phyloP scores from a whole-genome alignment of 2,888 invertebrate genomes.

The Abrostola triplasia region DNA sequence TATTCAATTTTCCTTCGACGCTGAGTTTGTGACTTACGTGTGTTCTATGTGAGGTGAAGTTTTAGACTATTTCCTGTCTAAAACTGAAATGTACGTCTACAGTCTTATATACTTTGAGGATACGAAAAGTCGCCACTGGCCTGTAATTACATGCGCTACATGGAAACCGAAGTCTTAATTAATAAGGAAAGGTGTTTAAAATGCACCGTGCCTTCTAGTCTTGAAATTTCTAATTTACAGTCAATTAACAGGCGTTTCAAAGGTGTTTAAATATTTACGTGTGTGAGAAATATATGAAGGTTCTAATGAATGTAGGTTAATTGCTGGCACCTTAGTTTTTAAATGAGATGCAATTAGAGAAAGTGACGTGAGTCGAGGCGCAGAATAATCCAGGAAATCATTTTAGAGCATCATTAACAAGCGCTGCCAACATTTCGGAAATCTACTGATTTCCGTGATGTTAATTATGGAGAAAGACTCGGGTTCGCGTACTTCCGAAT shows the following conservation, averaged over 20 bases:
- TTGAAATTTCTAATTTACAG: slow-evolving; percentile 50
- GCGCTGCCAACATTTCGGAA: slow-evolving; percentile 34
- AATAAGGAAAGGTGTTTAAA: slow-evolving; percentile 40
- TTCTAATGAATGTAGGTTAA: slow-evolving; percentile 75
- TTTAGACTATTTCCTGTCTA: neutral
- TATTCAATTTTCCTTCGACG: slow-evolving; percentile 7
- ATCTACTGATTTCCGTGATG: neutral
- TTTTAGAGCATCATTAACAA: slow-evolving; percentile 64
- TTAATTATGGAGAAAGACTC: neutral
- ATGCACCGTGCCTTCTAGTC: slow-evolving; percentile 39
- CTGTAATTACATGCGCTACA: slow-evolving; percentile 39
- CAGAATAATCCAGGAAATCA: slow-evolving; percentile 65
- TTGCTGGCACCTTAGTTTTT: slow-evolving; percentile 70
- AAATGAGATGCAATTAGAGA: slow-evolving; percentile 80
- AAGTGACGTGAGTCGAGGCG: slow-evolving; percentile 61
- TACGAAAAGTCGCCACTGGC: slow-evolving; percentile 17
- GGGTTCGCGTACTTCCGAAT: neutral
- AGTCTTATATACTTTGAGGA: slow-evolving; percentile 24
- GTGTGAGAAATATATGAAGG: slow-evolving; percentile 38
- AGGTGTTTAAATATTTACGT: slow-evolving; percentile 48
- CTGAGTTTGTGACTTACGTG: neutral
- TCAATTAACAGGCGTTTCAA: slow-evolving; percentile 53
- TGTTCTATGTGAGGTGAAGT: neutral
- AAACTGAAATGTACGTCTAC: neutral
- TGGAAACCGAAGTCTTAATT: slow-evolving; percentile 31